Evolutionary conservation across 2,113 vertebrate genomes (phyloP).

Genomic region (Callopanchax toddi): DNA sequence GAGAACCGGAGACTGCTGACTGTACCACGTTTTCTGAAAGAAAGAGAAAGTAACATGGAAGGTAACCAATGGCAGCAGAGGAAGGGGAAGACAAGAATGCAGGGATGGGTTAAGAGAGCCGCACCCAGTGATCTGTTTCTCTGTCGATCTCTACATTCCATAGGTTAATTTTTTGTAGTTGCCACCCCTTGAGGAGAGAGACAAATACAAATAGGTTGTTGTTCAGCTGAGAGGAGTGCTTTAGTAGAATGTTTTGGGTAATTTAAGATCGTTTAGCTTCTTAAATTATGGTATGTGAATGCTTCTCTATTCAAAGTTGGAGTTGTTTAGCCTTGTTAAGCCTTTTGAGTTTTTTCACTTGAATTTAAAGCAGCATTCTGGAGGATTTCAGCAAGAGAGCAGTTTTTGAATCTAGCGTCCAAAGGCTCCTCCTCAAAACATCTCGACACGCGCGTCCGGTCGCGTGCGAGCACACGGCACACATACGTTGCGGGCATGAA

Average conservation of each 20-base stretch:
- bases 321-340: neutral
- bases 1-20: conserved; percentile 48
- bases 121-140: conserved; percentile 53
- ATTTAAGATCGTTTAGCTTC: neutral
- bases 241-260: neutral
- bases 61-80: conserved; percentile 42
- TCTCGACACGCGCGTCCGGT: too few species aligned
- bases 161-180: conserved; percentile 57
- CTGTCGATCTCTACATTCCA: conserved; percentile 40
- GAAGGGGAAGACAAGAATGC: conserved; percentile 51
- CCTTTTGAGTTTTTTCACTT: neutral
- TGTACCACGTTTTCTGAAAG: conserved; percentile 24
- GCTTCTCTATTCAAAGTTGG: neutral
- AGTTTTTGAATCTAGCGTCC: too few species aligned
- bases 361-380: neutral
- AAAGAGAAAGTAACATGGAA: conserved; percentile 55
- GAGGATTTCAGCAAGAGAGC: too few species aligned
- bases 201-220: conserved; percentile 37
- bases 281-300: neutral
- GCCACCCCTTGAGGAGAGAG: conserved; percentile 5
- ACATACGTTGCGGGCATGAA: too few species aligned
- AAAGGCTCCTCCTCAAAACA: too few species aligned
- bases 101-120: conserved; percentile 56
- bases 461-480: too few species aligned
- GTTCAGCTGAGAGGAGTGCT: conserved; percentile 2